Base-by-base conservation (phyloP, 1,140 invertebrate species). In the Ruditapes philippinarum region DNA sequence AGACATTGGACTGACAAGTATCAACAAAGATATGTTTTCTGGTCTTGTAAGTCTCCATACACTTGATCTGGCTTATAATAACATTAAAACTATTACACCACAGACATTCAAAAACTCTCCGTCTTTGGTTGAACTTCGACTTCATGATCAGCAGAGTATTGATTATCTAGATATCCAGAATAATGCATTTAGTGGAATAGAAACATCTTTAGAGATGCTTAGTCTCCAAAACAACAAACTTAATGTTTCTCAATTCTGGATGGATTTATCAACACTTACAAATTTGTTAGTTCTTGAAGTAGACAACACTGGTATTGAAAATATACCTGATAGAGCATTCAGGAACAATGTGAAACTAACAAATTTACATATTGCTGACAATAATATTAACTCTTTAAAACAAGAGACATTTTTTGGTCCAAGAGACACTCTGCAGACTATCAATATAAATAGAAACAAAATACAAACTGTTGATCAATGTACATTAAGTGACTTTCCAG, bases 1-100 rank as follows among this genome's bases (percentile, higher is more conserved):
- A 94, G 98, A 98, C 57, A 99, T 99, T 96, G 98, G 98, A 7
- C 95, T 99, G 87, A 96, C 97, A 14, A 98, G 97, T 0, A 97
- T 99, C 42, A 97, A 4, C 97, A 97, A 94, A 96, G 97, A 92
- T 97, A 98, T n/a, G 97, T 99, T 92, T 28, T 40, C 80, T 54
- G 90, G 74, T n/a, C 74, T 92, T 42, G 3, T 60, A 51, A 86
- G 73, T 45, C 81, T 94, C 11, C 80, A 91, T 68, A 82, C 70
- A 31, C 40, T 94, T 7, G 91, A 92, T 51, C 51, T 94, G 12
- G 31, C 57, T 62, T 89, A 87, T 31, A 94, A 94, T 79, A 76
- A 83, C 0, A 87, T 94, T 12, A 73, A 68, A 33, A 38, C 70
- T 4, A 90, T 94, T 33, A 78, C 84, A 68, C 54, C 60, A 28